Evolutionary conservation across 2,888 invertebrate genomes (phyloP).

Genomic region (Leucophora obtusa): DNA sequence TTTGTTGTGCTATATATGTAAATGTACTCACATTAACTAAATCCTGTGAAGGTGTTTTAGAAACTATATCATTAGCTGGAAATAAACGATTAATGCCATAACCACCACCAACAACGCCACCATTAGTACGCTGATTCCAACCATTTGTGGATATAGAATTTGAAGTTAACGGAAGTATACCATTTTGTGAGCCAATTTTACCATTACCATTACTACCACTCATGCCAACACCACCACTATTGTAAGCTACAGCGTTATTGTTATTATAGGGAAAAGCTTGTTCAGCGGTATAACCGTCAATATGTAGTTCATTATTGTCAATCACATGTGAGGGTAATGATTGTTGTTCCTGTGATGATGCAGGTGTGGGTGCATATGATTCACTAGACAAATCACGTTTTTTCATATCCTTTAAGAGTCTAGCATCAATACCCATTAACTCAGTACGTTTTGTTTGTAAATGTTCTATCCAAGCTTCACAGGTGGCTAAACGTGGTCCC

Average conservation of each 20-base stretch:
- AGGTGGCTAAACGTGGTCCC: slow-evolving; percentile 76
- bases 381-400: slow-evolving; percentile 15
- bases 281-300: slow-evolving; percentile 51
- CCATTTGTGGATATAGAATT: slow-evolving; percentile 39
- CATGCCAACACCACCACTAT: neutral
- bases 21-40: slow-evolving; percentile 72
- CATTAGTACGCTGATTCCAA: neutral
- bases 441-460: slow-evolving; percentile 72
- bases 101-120: slow-evolving; percentile 26
- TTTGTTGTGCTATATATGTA: neutral
- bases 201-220: neutral
- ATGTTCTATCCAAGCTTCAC: slow-evolving; percentile 77
- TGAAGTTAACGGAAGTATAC: slow-evolving; percentile 29
- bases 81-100: slow-evolving; percentile 51
- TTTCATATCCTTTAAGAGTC: slow-evolving; percentile 1
- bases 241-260: slow-evolving; percentile 48
- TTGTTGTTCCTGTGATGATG: slow-evolving; percentile 30
- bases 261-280: slow-evolving; percentile 40
- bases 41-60: slow-evolving; percentile 73
- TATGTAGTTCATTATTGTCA: slow-evolving; percentile 36
- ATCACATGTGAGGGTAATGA: slow-evolving; percentile 47
- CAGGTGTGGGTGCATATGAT: slow-evolving; percentile 3
- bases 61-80: slow-evolving; percentile 66
- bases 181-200: slow-evolving; percentile 34
- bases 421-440: slow-evolving; percentile 69